Evolutionary conservation across 2,113 vertebrate species (phyloP), one percentile per base, ranked within the genome.

Genomic region (Origma solitaria): DNA sequence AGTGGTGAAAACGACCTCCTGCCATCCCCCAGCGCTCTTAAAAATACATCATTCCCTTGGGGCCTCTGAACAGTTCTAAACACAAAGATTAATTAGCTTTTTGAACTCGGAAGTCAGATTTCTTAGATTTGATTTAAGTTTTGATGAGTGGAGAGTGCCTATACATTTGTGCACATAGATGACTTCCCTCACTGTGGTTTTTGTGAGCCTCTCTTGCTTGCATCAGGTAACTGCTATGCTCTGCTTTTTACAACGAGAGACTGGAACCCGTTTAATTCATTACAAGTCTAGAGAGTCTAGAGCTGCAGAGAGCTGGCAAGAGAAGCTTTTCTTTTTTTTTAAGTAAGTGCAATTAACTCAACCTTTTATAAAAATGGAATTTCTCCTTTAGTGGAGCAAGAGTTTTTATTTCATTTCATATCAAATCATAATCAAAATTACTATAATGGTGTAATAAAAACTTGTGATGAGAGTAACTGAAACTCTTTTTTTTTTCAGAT

Each of bases 11-110:
- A 56, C 24, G 15, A 65, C 45, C 65, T 64, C 61, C 68, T 70
- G 45, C 37, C 11, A 33, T 49, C 15, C 18, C 19, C 6, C 15
- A 69, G 54, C 51, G 30, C 0, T 12, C 64, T 91, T 73, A 66
- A 84, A 91, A 92, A 72, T 47, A 35, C 30, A 33, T 65, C 1
- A 2, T 33, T 37, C 50, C 35, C 58, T 11, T 73, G 54, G 33
- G 79, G 25, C 23, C 21, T 70, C 58, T 23, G 42, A 86, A 31
- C 54, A 54, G n/a, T 73, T 90, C 70, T 47, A 50, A 92, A 86
- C 80, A 54, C 58, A 86, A 82, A 92, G 57, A 94, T 66, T 93
- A 92, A 93, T 96, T 95, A 94, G 50, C 50, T 86, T 94, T 95
- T 73, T 92, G 83, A 92, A 76, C 85, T 86, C 58, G 60, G 14